phyloP scores from a whole-genome alignment of 2,113 vertebrate species.

The Astur gentilis region DNA sequence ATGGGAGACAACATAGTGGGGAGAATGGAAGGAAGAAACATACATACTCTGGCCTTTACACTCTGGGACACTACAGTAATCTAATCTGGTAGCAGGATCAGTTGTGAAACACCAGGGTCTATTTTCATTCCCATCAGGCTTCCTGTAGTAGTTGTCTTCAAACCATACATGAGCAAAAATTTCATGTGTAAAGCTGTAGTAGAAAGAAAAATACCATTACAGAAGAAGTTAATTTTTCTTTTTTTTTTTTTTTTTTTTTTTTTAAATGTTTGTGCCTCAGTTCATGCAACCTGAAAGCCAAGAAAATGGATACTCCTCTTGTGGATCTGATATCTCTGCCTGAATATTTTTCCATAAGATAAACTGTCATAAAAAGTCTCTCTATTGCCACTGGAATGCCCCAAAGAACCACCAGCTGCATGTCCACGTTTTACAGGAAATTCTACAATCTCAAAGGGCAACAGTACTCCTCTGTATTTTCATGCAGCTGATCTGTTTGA shows the following conservation, averaged over 20 bases:
- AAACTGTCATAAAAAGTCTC: background rate
- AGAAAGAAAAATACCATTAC: background rate
- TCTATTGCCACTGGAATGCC: background rate
- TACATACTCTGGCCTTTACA: constrained; percentile 62
- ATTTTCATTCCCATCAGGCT: constrained; percentile 73
- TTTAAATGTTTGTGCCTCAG: background rate
- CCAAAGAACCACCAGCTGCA: background rate
- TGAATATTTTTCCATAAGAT: background rate
- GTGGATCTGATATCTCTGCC: background rate
- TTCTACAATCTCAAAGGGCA: background rate
- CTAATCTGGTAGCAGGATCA: constrained; percentile 57
- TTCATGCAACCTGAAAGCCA: background rate
- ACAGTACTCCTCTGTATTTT: background rate
- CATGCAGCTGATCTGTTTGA: background rate
- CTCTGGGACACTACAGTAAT: constrained; percentile 77
- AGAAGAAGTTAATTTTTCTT: background rate
- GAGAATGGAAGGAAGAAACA: background rate
- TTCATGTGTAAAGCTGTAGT: background rate
- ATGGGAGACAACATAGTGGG: background rate
- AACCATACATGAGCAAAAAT: constrained; percentile 14
- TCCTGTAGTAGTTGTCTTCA: constrained; percentile 81
- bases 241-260: too few species aligned
- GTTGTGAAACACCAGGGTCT: constrained; percentile 84
- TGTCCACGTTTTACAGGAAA: background rate
- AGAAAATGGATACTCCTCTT: background rate